These are phyloP conservation scores for Phaedon cochleariae DNA, from an alignment of 2,888 invertebrate species.

Conservation along the genomic window DNA sequence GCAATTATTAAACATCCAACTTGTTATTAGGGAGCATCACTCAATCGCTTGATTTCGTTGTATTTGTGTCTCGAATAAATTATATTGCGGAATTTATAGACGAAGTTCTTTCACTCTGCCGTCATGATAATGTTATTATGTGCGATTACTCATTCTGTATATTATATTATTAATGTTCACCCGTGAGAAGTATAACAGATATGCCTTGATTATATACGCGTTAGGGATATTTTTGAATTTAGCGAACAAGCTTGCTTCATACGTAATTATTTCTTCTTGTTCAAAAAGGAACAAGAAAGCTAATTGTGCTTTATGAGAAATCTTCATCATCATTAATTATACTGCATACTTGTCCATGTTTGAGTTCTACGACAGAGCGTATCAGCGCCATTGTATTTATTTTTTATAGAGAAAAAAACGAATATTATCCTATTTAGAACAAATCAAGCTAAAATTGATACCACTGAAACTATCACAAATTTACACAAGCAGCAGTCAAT, in stretches of 20 bases:
- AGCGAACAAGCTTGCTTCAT: not conserved
- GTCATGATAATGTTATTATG: conserved; percentile 39
- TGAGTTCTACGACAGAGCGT: no score
- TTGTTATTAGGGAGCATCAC: conserved; percentile 55
- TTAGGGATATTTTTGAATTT: not conserved
- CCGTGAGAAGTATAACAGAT: conserved; percentile 22
- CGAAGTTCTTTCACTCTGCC: conserved; percentile 36
- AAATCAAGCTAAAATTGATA: no score
- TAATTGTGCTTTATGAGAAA: no score
- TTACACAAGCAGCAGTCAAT: no score
- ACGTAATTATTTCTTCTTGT: conserved; percentile 14
- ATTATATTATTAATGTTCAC: conserved; percentile 17
- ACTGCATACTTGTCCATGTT: no score
- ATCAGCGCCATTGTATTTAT: no score
- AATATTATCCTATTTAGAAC: no score
- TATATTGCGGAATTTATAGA: conserved; percentile 36
- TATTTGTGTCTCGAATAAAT: conserved; percentile 45
- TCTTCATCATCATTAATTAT: no score
- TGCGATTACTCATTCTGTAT: conserved; percentile 25
- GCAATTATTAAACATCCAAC: conserved; percentile 53
- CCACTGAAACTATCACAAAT: no score
- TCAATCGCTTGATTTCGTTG: conserved; percentile 54
- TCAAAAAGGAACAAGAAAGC: not conserved
- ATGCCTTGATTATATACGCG: conserved; percentile 19
- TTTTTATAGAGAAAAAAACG: no score